phyloP scores from a whole-genome alignment of 2,888 invertebrate species.

The Melolontha melolontha region DNA sequence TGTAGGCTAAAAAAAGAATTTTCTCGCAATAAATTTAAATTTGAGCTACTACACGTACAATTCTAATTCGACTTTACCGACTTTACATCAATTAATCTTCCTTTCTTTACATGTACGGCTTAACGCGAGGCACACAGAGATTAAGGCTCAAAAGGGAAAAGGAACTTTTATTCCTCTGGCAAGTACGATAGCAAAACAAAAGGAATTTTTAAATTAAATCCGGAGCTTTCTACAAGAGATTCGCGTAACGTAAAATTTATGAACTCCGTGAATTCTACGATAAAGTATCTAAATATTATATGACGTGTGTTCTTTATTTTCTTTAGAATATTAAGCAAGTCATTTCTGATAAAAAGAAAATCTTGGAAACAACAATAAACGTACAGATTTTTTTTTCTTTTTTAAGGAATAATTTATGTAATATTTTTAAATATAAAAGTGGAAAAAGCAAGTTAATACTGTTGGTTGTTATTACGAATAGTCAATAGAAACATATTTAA shows the following conservation, averaged over 20 bases:
- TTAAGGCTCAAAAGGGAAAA: neutral
- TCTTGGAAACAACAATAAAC: no score
- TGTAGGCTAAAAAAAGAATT: no score
- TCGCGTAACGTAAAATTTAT: constrained; percentile 5
- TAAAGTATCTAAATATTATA: constrained; percentile 1
- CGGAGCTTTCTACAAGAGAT: neutral
- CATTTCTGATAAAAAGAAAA: no score
- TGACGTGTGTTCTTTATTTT: neutral
- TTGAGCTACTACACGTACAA: neutral
- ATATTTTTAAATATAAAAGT: no score
- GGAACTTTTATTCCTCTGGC: neutral
- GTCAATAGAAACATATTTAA: no score
- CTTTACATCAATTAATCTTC: constrained; percentile 4
- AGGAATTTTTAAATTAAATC: neutral
- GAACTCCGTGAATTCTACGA: constrained; percentile 6
- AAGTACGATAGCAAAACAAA: constrained; percentile 3
- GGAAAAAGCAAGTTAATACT: no score
- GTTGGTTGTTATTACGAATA: no score
- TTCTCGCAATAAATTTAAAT: no score
- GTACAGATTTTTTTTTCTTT: no score
- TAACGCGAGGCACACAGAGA: neutral
- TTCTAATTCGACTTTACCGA: neutral
- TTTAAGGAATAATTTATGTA: no score
- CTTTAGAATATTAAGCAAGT: neutral
- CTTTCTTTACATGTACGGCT: neutral